Evolutionary conservation across 2,797 vertebrate species (phyloP).

Genomic region (Characodon lateralis): DNA sequence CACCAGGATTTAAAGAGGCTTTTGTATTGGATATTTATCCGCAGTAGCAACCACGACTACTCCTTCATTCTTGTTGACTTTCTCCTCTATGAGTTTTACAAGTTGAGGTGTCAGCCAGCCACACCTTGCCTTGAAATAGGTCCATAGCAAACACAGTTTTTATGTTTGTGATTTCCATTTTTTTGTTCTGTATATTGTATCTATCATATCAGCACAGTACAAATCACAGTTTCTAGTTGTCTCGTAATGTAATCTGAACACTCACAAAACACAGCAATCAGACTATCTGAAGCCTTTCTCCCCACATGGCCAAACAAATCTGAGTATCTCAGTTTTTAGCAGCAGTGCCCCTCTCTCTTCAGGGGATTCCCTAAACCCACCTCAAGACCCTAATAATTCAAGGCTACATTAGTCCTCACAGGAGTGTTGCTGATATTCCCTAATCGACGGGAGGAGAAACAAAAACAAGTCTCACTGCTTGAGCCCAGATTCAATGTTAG

Average conservation of each 20-base stretch:
- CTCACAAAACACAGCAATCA: conserved; percentile 42
- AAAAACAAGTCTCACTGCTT: conserved; percentile 10
- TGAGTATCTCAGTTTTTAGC: conserved; percentile 77
- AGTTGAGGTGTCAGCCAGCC: conserved; percentile 62
- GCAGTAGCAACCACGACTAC: conserved; percentile 56
- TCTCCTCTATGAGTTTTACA: conserved; percentile 53
- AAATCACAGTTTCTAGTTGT: conserved; percentile 42
- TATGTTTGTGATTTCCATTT: conserved; percentile 51
- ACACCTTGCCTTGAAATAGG: conserved; percentile 74
- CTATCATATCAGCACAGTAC: conserved; percentile 47
- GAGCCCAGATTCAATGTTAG: conserved; percentile 56
- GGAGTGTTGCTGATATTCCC: conserved; percentile 42
- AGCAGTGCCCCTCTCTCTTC: conserved; percentile 72
- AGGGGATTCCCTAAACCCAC: conserved; percentile 64
- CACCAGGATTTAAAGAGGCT: conserved; percentile 53
- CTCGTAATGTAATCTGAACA: conserved; percentile 45
- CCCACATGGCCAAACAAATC: conserved; percentile 58
- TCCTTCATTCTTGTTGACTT: conserved; percentile 45
- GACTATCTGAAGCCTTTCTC: conserved; percentile 51
- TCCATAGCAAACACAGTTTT: conserved; percentile 66
- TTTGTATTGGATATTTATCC: conserved; percentile 51
- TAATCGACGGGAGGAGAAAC: conserved; percentile 17
- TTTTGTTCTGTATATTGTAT: conserved; percentile 28
- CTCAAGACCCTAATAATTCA: conserved; percentile 44
- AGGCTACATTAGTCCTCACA: conserved; percentile 34